These are phyloP conservation scores for Mythimna albipuncta DNA, from an alignment of 2,888 invertebrate genomes.

Conservation along the genomic window DNA sequence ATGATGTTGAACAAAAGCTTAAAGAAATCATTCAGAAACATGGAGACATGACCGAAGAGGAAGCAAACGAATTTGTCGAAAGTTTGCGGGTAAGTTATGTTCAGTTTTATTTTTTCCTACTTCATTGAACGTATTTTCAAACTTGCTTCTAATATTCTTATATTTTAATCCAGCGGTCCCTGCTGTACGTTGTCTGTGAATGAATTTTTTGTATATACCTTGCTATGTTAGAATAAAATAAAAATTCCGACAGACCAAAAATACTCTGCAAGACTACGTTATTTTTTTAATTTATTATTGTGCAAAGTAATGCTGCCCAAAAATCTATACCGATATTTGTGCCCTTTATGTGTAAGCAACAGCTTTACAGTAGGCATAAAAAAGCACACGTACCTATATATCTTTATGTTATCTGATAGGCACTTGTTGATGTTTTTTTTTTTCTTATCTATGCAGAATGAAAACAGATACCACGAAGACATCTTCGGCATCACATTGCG, in stretches of 20 bases:
- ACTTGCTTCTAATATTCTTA: background rate
- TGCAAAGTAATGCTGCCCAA: too few relatives aligned
- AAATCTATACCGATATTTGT: background rate
- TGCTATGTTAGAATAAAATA: too few relatives aligned
- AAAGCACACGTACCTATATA: background rate
- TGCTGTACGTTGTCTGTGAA: background rate
- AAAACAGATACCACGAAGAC: conserved; percentile 98
- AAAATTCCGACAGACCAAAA: too few relatives aligned
- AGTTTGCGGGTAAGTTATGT: conserved; percentile 93
- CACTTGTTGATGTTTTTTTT: background rate
- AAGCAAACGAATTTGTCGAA: conserved; percentile 95
- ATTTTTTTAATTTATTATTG: too few relatives aligned
- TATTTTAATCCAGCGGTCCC: background rate
- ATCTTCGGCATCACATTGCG: conserved; percentile 98
- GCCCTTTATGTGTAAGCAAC: background rate
- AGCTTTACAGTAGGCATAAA: background rate
- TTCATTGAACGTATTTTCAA: background rate
- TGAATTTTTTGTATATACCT: background rate
- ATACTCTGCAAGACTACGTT: too few relatives aligned
- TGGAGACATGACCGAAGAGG: conserved; percentile 93
- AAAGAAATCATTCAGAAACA: conserved; percentile 93
- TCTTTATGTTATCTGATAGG: background rate
- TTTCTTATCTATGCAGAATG: conserved; percentile 92
- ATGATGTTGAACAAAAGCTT: conserved; percentile 97
- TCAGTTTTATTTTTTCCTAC: background rate